phyloP scores from a whole-genome alignment of 2,113 vertebrate genomes.

The Oreochromis aureus region DNA sequence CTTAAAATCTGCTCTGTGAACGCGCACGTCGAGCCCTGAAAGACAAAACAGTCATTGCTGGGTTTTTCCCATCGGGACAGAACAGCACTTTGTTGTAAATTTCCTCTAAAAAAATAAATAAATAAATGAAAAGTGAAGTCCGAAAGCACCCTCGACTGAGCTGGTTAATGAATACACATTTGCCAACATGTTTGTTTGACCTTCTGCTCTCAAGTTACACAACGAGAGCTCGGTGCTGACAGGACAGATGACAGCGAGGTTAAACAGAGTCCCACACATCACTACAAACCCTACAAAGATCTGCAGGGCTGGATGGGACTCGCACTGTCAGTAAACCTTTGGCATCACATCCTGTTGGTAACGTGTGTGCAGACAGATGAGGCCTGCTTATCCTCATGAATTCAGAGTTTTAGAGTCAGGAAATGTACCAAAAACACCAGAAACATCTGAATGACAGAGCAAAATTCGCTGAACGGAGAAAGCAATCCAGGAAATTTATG shows the following conservation, averaged over 20 bases:
- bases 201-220: neutral
- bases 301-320: neutral
- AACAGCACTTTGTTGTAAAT: neutral
- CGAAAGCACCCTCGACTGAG: neutral
- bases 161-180: neutral
- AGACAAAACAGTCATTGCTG: neutral
- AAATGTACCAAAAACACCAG: neutral
- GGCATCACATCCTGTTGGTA: neutral
- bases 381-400: neutral
- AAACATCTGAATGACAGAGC: neutral
- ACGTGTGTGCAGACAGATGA: neutral
- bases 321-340: neutral
- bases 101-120: neutral
- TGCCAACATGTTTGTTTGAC: neutral
- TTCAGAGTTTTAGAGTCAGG: neutral
- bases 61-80: too few species aligned
- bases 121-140: neutral
- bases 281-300: neutral
- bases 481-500: neutral
- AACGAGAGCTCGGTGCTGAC: neutral
- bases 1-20: conserved; percentile 88
- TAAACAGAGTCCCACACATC: neutral
- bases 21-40: conserved; percentile 88
- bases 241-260: neutral
- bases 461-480: neutral